These are phyloP conservation scores for Leptinotarsa undecemlineata DNA, from an alignment of 1,140 invertebrate genomes.

Conservation along the genomic window DNA sequence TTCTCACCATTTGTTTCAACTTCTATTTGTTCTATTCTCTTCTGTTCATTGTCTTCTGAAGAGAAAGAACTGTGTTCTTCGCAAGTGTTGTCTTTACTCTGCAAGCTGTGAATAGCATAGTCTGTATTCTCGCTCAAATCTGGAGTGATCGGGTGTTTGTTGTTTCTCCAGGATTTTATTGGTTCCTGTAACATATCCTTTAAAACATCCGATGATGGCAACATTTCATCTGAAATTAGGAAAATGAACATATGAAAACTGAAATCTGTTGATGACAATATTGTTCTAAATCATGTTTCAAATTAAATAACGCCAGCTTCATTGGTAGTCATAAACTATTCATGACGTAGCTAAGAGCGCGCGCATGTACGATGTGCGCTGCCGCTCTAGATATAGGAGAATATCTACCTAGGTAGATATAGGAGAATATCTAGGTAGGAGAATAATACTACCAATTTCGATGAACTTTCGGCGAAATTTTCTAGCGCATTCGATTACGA, in stretches of 20 bases:
- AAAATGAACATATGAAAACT: background rate
- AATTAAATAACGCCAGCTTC: no score
- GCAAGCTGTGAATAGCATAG: constrained; percentile 22
- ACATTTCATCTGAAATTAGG: constrained; percentile 32
- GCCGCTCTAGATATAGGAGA: no score
- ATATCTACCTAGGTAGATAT: no score
- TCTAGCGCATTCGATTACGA: no score
- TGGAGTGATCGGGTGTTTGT: constrained; percentile 5
- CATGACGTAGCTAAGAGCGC: no score
- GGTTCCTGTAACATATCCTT: constrained; percentile 44
- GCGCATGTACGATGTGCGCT: no score
- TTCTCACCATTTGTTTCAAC: background rate
- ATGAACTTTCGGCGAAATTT: no score
- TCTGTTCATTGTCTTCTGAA: constrained; percentile 29
- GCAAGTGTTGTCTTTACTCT: constrained; percentile 31
- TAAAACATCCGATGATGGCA: constrained; percentile 45
- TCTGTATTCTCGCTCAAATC: constrained; percentile 30
- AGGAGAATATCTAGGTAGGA: no score
- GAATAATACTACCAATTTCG: no score
- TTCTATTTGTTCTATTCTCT: background rate
- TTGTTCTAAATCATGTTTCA: no score
- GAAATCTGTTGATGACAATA: no score
- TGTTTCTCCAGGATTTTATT: constrained; percentile 40
- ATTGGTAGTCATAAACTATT: no score
- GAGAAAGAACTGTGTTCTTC: constrained; percentile 29